These are phyloP conservation scores for Amiota minor DNA, from an alignment of 2,888 invertebrate species.

Conservation along the genomic window DNA sequence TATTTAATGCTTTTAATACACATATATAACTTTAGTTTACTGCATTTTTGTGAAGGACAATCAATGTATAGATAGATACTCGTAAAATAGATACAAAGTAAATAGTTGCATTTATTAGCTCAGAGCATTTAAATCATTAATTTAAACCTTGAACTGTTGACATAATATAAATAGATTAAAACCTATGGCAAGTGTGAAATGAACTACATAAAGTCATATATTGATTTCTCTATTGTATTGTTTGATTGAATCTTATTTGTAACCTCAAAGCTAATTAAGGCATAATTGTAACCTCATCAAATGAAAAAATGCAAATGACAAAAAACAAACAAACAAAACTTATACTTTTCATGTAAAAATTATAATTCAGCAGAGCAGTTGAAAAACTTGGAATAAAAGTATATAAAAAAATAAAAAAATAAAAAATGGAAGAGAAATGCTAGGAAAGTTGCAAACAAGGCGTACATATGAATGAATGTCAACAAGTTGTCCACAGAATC, in stretches of 20 bases:
- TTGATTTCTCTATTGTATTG: background rate
- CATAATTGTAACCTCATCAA: background rate
- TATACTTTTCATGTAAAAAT: too few species aligned
- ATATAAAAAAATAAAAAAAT: background rate
- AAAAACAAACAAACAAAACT: background rate
- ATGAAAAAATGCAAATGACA: constrained; percentile 9
- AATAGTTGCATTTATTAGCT: too few species aligned
- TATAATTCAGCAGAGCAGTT: background rate
- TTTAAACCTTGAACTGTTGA: too few species aligned
- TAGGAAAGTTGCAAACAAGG: too few species aligned
- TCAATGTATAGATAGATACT: too few species aligned
- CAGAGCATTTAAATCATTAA: too few species aligned
- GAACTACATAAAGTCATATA: background rate
- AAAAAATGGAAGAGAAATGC: background rate
- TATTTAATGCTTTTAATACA: too few species aligned
- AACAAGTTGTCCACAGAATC: constrained; percentile 26
- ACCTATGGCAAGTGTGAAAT: background rate
- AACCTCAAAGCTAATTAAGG: constrained; percentile 12
- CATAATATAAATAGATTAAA: too few species aligned
- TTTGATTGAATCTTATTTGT: background rate
- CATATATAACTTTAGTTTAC: too few species aligned
- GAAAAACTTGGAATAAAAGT: background rate
- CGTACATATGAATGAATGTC: background rate
- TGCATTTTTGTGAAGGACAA: too few species aligned
- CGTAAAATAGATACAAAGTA: too few species aligned